Percentiles rank a stretch among this genome's conserved stretches.
Conservation (phyloP, 2,888 invertebrate species). For the Cephus nigrinus region DNA sequence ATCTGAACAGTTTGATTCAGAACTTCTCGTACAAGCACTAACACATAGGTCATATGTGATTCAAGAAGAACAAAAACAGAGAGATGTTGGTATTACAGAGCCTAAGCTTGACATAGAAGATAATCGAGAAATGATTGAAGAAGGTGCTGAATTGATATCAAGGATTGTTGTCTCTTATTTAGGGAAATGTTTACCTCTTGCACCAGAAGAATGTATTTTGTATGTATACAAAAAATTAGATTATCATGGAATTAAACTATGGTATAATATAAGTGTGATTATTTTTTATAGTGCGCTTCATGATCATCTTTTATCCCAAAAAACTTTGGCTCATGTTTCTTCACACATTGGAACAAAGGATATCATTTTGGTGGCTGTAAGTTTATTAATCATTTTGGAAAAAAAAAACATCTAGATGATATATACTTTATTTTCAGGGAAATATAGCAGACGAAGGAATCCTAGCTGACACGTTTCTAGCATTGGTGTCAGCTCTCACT, state of each 20-base stretch:
- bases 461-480: conserved; percentile 80
- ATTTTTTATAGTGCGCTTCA: conserved; percentile 69
- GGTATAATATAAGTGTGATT: neutral
- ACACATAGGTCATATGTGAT: conserved; percentile 82
- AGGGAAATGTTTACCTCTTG: conserved; percentile 75
- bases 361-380: conserved; percentile 81
- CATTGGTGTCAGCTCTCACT: conserved; percentile 82
- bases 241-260: neutral
- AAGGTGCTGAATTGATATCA: conserved; percentile 77
- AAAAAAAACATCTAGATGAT: neutral
- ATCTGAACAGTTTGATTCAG: conserved; percentile 82
- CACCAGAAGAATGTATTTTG: conserved; percentile 81
- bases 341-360: conserved; percentile 84
- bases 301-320: conserved; percentile 74
- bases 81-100: conserved; percentile 76
- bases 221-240: conserved; percentile 47
- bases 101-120: conserved; percentile 71
- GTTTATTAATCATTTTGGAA: conserved; percentile 48
- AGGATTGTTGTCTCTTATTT: conserved; percentile 77
- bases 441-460: conserved; percentile 76
- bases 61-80: conserved; percentile 76
- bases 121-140: conserved; percentile 76
- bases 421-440: conserved; percentile 69
- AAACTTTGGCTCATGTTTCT: conserved; percentile 78
- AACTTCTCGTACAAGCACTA: conserved; percentile 80